These are phyloP conservation scores for Motacilla tschutschensis DNA, from an alignment of 2,113 vertebrate genomes.

Conservation along the genomic window DNA sequence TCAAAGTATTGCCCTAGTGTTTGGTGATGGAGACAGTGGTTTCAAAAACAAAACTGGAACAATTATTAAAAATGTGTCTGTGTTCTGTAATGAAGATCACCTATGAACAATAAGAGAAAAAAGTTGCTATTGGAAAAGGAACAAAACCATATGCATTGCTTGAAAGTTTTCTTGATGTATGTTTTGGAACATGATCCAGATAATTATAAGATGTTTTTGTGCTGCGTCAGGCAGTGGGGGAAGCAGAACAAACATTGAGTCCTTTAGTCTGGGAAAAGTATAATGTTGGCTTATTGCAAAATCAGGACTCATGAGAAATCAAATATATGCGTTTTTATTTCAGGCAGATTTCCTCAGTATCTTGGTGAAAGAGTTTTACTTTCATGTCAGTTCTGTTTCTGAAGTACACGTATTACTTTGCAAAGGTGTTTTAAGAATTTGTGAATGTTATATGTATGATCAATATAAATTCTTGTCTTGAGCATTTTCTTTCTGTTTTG, in stretches of 20 bases:
- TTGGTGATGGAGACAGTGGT: rapidly evolving
- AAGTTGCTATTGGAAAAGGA: background rate
- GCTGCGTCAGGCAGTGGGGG: background rate
- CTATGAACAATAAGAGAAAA: background rate
- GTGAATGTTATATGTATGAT: background rate
- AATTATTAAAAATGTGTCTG: background rate
- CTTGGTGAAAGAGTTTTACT: background rate
- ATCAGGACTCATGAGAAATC: background rate
- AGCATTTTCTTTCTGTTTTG: background rate
- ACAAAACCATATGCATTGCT: background rate
- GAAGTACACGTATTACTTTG: background rate
- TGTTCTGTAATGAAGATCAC: background rate
- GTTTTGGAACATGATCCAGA: background rate
- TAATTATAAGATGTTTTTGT: background rate
- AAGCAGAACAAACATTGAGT: background rate
- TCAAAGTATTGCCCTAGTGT: background rate
- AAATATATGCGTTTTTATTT: background rate
- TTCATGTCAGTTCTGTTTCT: background rate
- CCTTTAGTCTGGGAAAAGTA: background rate
- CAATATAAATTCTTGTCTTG: background rate
- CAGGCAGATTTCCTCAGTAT: background rate
- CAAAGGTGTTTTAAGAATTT: background rate
- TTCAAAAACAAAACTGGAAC: background rate
- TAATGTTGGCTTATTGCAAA: background rate
- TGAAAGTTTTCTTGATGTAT: background rate